These are phyloP conservation scores for Onychostoma macrolepis DNA, from an alignment of 2,113 vertebrate genomes.

Conservation along the genomic window DNA sequence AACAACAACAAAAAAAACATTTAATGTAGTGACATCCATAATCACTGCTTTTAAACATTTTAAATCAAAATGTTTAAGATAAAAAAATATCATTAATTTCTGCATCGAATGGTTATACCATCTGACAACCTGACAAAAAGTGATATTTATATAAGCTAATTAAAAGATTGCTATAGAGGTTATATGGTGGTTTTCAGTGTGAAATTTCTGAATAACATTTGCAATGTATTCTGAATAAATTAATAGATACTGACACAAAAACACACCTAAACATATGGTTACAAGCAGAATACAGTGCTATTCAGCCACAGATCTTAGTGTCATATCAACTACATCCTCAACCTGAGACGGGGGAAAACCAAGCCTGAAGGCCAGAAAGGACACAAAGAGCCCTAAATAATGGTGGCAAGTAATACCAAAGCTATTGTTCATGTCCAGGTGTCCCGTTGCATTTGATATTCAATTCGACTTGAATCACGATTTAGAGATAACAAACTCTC, in stretches of 20 bases:
- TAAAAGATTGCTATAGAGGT: background rate
- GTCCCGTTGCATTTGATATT: background rate
- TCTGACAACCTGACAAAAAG: background rate
- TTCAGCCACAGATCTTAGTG: background rate
- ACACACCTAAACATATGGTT: background rate
- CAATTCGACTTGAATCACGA: conserved; percentile 6
- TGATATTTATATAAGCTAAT: background rate
- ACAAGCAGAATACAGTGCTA: background rate
- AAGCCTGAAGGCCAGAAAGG: conserved; percentile 26
- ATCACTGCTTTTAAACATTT: background rate
- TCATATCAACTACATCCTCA: conserved; percentile 22
- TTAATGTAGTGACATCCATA: background rate
- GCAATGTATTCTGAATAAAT: background rate
- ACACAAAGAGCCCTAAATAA: conserved; percentile 36
- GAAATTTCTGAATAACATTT: background rate
- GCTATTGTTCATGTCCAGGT: conserved; percentile 13
- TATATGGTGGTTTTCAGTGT: background rate
- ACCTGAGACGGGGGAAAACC: conserved; percentile 41
- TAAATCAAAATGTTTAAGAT: background rate
- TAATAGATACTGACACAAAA: background rate
- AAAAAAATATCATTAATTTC: background rate
- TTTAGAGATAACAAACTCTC: conserved; percentile 18
- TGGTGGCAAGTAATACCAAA: background rate
- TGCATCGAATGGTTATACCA: background rate
- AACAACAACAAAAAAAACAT: background rate